A percentile compares a stretch with the other conserved stretches of the same genome.
Evolutionary conservation across 2,888 invertebrate genomes (phyloP).

Genomic region (Tiphia femorata): DNA sequence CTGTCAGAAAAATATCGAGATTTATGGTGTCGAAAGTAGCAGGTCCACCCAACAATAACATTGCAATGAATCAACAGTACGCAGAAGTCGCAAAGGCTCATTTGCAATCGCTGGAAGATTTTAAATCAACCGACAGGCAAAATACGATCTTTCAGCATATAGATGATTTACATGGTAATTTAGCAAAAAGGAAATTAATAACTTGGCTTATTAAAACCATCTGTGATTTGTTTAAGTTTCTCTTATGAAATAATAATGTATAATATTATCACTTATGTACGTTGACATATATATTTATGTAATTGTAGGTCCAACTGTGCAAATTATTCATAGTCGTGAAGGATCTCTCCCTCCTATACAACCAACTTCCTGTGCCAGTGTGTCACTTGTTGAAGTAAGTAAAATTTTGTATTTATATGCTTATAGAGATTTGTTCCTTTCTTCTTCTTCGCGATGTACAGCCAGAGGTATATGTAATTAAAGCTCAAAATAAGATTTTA

Average conservation of each 20-base stretch:
- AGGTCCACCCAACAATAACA: conserved; percentile 57
- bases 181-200: background rate
- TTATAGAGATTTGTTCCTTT: no score
- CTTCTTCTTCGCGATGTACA: background rate
- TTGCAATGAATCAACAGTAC: conserved; percentile 36
- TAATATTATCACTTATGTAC: background rate
- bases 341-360: conserved; percentile 59
- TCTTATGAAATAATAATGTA: no score
- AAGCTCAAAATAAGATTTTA: background rate
- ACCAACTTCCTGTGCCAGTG: conserved; percentile 35
- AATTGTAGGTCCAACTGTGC: conserved; percentile 40
- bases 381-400: conserved; percentile 52
- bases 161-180: conserved; percentile 51
- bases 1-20: conserved; percentile 81
- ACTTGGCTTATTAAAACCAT: no score
- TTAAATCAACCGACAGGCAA: conserved; percentile 33
- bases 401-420: background rate
- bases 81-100: conserved; percentile 25
- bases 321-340: conserved; percentile 60
- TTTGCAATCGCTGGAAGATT: conserved; percentile 34
- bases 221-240: no score
- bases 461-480: background rate
- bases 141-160: conserved; percentile 36
- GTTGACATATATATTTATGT: background rate
- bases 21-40: conserved; percentile 77